Evolutionary conservation across 2,797 vertebrate genomes (phyloP).

Genomic region (Acanthurus leucopareius): DNA sequence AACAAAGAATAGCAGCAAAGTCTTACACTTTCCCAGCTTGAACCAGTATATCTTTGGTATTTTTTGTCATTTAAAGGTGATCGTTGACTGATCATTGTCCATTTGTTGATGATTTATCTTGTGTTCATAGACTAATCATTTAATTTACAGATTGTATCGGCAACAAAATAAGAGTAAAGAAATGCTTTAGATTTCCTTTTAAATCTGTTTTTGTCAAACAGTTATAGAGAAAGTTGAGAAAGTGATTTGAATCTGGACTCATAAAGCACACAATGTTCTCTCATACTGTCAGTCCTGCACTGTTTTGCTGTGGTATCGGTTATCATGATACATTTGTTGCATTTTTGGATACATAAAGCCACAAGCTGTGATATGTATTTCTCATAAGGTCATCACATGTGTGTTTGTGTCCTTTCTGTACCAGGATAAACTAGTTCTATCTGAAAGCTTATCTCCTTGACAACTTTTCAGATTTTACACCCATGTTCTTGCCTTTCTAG

Average conservation of each 20-base stretch:
- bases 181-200: background rate
- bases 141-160: background rate
- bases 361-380: constrained; percentile 14
- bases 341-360: background rate
- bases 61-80: background rate
- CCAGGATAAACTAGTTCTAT: constrained; percentile 31
- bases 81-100: background rate
- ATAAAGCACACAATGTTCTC: background rate
- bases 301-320: background rate
- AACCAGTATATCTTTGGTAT: background rate
- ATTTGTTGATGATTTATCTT: background rate
- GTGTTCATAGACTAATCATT: background rate
- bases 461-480: constrained; percentile 22
- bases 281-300: background rate
- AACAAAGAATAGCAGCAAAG: constrained; percentile 3
- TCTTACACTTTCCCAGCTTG: background rate
- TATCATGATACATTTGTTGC: constrained; percentile 7
- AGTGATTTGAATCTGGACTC: background rate
- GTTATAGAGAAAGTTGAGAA: background rate
- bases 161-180: background rate
- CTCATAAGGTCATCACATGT: background rate
- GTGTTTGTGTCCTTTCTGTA: constrained; percentile 34
- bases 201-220: background rate
- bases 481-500: constrained; percentile 70
- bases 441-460: constrained; percentile 40